Percentiles rank a stretch among this genome's conserved stretches.
Conservation (phyloP, 1,140 invertebrate genomes). For the Drusus annulatus region DNA sequence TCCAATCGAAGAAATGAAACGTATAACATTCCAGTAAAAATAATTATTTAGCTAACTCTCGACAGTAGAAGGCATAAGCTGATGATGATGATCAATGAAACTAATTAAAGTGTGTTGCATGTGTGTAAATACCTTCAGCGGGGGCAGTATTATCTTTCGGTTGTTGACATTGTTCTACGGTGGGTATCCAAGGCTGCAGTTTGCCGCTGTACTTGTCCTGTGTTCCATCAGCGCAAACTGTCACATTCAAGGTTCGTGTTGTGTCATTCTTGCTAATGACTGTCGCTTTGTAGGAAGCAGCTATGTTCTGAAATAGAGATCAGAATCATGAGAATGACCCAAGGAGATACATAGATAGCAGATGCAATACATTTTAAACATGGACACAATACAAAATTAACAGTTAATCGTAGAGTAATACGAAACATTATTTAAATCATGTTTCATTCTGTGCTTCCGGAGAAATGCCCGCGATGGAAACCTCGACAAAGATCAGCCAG, state of each 20-base stretch:
- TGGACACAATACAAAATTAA: too few relatives aligned
- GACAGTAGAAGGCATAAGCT: background rate
- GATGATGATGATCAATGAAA: background rate
- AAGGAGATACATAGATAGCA: too few relatives aligned
- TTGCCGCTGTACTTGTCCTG: background rate
- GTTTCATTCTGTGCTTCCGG: too few relatives aligned
- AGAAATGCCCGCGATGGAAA: too few relatives aligned
- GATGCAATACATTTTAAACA: background rate
- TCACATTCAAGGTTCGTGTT: background rate
- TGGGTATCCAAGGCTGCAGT: slow-evolving; percentile 9
- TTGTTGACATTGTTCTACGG: background rate
- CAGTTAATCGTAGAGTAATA: too few relatives aligned
- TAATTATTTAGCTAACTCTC: background rate
- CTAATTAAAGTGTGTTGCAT: background rate
- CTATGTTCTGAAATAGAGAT: background rate
- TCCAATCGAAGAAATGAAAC: too few relatives aligned
- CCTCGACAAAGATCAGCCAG: too few relatives aligned
- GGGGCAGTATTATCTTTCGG: background rate
- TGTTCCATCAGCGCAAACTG: background rate
- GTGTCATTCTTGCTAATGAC: background rate
- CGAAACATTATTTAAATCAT: too few relatives aligned
- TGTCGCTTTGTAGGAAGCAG: background rate
- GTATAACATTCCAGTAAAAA: too few relatives aligned
- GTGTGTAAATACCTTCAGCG: background rate
- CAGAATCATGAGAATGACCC: background rate